Conservation (phyloP, 2,113 vertebrate genomes). For the Tursiops truncatus region DNA sequence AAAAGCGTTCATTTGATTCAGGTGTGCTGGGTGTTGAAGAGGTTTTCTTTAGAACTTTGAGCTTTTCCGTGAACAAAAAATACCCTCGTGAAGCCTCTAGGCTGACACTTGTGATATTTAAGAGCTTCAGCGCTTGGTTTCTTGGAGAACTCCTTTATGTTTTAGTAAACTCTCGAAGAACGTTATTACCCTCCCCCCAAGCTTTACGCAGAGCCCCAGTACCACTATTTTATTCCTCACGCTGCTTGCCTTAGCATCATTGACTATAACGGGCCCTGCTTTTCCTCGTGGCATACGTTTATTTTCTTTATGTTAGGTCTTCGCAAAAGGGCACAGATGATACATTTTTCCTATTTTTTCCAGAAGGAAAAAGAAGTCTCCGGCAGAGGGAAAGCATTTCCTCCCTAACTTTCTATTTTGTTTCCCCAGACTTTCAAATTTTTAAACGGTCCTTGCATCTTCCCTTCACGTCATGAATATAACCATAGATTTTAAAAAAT, state of each 20-base stretch:
- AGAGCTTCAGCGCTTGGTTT: not conserved
- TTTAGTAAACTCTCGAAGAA: not conserved
- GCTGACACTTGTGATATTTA: not conserved
- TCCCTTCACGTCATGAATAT: not conserved
- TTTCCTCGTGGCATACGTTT: not conserved
- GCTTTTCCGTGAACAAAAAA: not conserved
- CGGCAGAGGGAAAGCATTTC: not conserved
- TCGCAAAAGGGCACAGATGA: not conserved
- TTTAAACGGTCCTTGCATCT: not conserved
- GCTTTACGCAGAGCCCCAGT: not conserved
- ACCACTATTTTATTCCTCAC: not conserved
- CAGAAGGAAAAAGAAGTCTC: not conserved
- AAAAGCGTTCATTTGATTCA: not conserved
- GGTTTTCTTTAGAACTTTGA: constrained; percentile 19
- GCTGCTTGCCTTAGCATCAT: not conserved
- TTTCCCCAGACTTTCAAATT: not conserved
- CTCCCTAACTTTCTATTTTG: not conserved
- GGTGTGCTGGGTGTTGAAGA: not conserved
- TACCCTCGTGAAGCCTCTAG: not conserved
- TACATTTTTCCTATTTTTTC: not conserved
- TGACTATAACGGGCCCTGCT: not conserved
- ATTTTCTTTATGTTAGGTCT: not conserved
- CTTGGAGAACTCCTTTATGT: not conserved
- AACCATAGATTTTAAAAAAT: not conserved
- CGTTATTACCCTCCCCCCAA: not conserved